Evolutionary conservation across 2,888 invertebrate genomes (phyloP).

Genomic region (Cremastobaeus sp.): DNA sequence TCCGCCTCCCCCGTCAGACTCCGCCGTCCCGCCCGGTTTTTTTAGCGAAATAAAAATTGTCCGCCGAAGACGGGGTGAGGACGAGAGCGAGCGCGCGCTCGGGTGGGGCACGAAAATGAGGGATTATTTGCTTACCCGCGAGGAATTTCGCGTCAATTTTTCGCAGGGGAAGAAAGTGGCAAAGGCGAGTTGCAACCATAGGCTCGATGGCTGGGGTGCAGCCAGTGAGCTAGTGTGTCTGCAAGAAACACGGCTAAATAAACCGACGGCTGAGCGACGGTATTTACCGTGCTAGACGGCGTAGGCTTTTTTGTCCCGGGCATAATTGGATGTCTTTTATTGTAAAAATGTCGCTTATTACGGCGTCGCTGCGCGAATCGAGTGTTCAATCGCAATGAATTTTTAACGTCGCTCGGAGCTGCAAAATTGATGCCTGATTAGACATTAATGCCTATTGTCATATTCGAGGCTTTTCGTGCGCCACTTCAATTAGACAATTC

Average conservation of each 20-base stretch:
- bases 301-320: not conserved
- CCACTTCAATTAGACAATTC: not conserved
- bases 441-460: too few relatives aligned
- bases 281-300: slow-evolving; percentile 19
- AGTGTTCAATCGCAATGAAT: too few relatives aligned
- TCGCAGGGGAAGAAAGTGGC: slow-evolving; percentile 34
- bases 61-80: slow-evolving; percentile 42
- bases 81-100: slow-evolving; percentile 7
- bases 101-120: slow-evolving; percentile 34
- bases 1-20: slow-evolving; percentile 29
- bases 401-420: too few relatives aligned
- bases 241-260: slow-evolving; percentile 25
- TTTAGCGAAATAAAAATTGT: slow-evolving; percentile 71
- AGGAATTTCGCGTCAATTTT: slow-evolving; percentile 51
- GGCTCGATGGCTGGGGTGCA: slow-evolving; percentile 3
- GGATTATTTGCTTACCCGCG: slow-evolving; percentile 54
- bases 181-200: slow-evolving; percentile 31
- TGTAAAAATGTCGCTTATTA: too few relatives aligned
- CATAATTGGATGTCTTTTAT: slow-evolving; percentile 1
- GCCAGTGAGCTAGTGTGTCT: slow-evolving; percentile 18
- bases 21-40: slow-evolving; percentile 42
- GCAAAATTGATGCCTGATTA: too few relatives aligned
- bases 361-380: too few relatives aligned
- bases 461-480: too few relatives aligned
- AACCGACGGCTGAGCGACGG: slow-evolving; percentile 13